These are phyloP conservation scores for Ochropacha duplaris DNA, from an alignment of 2,888 invertebrate genomes.

Conservation along the genomic window DNA sequence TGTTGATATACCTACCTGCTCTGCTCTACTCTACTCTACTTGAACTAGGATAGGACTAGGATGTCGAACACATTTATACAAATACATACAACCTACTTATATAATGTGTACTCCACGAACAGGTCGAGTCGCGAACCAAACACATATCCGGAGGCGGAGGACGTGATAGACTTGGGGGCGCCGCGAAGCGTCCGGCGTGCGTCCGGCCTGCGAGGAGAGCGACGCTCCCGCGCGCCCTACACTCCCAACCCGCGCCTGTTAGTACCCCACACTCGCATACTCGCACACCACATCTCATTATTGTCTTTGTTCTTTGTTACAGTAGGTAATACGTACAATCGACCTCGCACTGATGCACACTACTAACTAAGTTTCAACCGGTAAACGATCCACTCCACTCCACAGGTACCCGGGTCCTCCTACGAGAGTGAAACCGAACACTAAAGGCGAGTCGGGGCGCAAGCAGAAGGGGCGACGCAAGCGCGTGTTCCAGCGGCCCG, in stretches of 20 bases:
- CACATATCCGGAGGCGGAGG: constrained; percentile 20
- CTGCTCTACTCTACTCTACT: no score
- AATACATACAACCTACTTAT: no score
- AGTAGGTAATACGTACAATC: no score
- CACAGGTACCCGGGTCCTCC: constrained; percentile 51
- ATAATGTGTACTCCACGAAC: neutral
- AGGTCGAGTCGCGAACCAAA: neutral
- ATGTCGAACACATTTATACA: no score
- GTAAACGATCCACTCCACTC: neutral
- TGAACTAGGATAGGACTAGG: no score
- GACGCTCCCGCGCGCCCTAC: constrained; percentile 25
- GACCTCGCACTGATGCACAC: no score
- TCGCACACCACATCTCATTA: no score
- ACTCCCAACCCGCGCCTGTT: constrained; percentile 63
- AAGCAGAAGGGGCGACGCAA: constrained; percentile 27
- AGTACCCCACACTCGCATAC: no score
- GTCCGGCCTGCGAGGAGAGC: constrained; percentile 18
- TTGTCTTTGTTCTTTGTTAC: no score
- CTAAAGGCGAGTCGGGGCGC: constrained; percentile 13
- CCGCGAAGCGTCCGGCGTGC: constrained; percentile 27
- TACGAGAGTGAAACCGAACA: constrained; percentile 9
- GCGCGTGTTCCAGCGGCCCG: constrained; percentile 40
- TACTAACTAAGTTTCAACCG: neutral
- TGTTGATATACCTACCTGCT: no score
- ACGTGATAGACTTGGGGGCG: constrained; percentile 46